These are phyloP conservation scores for Ypsolopha scabrella DNA, from an alignment of 2,888 invertebrate genomes.

Conservation along the genomic window DNA sequence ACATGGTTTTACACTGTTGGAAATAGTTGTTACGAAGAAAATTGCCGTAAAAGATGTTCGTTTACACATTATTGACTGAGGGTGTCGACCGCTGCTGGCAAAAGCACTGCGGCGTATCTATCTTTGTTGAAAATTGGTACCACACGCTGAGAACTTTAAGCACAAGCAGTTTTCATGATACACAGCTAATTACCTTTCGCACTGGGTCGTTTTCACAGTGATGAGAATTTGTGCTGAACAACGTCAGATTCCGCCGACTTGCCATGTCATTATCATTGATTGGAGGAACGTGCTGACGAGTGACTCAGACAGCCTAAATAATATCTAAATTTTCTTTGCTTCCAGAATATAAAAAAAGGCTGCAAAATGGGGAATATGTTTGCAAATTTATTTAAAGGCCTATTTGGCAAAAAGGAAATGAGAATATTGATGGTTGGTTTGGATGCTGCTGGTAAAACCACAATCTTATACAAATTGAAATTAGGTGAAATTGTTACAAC, in stretches of 20 bases:
- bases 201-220: not conserved
- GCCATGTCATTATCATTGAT: conserved; percentile 70
- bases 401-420: conserved; percentile 99
- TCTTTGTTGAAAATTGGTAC: conserved; percentile 36
- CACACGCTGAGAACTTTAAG: conserved; percentile 5
- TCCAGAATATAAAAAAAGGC: conserved; percentile 65
- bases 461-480: conserved; percentile 99
- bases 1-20: not conserved
- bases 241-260: conserved; percentile 32
- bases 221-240: not conserved
- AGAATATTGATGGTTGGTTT: conserved; percentile 99
- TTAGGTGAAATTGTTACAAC: conserved; percentile 99
- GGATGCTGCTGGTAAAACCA: conserved; percentile 99
- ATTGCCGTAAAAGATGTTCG: conserved; percentile 21
- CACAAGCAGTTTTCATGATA: not conserved
- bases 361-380: conserved; percentile 97
- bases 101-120: conserved; percentile 65
- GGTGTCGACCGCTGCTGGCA: conserved; percentile 68
- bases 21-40: conserved; percentile 13
- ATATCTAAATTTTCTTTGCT: conserved; percentile 23
- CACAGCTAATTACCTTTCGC: too few relatives aligned
- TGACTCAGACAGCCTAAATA: conserved; percentile 51
- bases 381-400: conserved; percentile 97
- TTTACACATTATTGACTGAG: conserved; percentile 31
- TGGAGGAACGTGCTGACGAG: conserved; percentile 51